Evolutionary conservation across 2,888 invertebrate genomes (phyloP).

Genomic region (Epinotia nisella): DNA sequence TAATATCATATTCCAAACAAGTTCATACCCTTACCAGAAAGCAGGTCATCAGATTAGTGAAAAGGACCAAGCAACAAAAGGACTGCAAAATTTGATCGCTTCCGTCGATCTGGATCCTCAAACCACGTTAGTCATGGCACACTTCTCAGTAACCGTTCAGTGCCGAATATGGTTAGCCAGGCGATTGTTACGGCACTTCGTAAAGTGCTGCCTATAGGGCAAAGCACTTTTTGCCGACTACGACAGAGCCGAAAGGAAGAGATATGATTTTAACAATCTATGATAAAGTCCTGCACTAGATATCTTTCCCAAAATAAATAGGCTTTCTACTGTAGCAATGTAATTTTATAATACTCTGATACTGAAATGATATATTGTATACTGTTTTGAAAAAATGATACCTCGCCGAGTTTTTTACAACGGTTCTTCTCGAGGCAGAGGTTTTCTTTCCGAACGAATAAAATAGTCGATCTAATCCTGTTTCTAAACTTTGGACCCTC

Average conservation of each 20-base stretch:
- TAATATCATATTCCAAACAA: background rate
- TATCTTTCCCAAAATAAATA: no score
- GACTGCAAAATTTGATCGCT: conserved; percentile 18
- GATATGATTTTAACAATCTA: background rate
- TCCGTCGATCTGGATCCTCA: conserved; percentile 19
- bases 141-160: conserved; percentile 29
- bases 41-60: conserved; percentile 1
- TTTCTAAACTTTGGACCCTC: no score
- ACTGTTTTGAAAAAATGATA: no score
- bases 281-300: no score
- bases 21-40: background rate
- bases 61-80: conserved; percentile 14
- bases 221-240: background rate
- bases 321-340: no score
- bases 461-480: no score
- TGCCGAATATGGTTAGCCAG: conserved; percentile 12
- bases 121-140: conserved; percentile 31
- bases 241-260: background rate
- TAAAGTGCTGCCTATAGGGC: background rate
- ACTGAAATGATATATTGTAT: no score
- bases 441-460: no score
- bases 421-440: no score
- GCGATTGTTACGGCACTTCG: background rate
- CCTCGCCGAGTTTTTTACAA: no score
- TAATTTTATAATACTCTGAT: no score